A percentile compares a stretch with the other conserved stretches of the same genome.
These are phyloP conservation scores for Trematomus bernacchii DNA, from an alignment of 2,797 vertebrate species.

Conservation along the genomic window DNA sequence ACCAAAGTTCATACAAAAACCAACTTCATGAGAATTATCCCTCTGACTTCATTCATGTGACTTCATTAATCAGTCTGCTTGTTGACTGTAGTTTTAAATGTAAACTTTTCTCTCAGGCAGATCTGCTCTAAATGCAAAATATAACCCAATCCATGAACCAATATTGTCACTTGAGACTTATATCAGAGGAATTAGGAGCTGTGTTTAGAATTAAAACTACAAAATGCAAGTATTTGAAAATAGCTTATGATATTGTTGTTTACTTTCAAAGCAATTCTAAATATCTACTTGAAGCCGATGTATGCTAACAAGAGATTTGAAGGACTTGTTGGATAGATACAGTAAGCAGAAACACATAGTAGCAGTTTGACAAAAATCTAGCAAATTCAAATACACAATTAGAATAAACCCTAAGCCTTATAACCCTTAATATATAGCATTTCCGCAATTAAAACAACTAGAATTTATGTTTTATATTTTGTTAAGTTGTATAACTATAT, in stretches of 20 bases:
- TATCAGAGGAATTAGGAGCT: too few relatives aligned
- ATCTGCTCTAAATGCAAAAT: not conserved
- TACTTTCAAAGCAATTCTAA: not conserved
- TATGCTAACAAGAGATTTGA: not conserved
- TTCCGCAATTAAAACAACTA: too few relatives aligned
- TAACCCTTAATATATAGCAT: too few relatives aligned
- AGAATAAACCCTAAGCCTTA: too few relatives aligned
- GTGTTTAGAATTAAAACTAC: not conserved
- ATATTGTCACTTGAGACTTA: not conserved
- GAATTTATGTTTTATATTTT: too few relatives aligned
- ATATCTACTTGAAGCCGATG: not conserved
- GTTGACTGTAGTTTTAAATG: conserved; percentile 17
- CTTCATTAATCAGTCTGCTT: conserved; percentile 35
- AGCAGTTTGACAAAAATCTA: too few relatives aligned
- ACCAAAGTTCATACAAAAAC: conserved; percentile 35
- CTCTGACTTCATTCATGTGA: conserved; percentile 16
- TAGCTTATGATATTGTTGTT: too few relatives aligned
- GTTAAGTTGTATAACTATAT: too few relatives aligned
- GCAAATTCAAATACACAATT: too few relatives aligned
- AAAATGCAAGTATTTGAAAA: not conserved
- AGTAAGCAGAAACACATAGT: not conserved
- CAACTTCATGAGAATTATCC: conserved; percentile 46
- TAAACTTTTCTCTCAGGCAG: not conserved
- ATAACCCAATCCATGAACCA: not conserved
- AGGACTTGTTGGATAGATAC: not conserved